Evolutionary conservation across 2,113 vertebrate species (phyloP).

Genomic region (Dermatemys mawii): DNA sequence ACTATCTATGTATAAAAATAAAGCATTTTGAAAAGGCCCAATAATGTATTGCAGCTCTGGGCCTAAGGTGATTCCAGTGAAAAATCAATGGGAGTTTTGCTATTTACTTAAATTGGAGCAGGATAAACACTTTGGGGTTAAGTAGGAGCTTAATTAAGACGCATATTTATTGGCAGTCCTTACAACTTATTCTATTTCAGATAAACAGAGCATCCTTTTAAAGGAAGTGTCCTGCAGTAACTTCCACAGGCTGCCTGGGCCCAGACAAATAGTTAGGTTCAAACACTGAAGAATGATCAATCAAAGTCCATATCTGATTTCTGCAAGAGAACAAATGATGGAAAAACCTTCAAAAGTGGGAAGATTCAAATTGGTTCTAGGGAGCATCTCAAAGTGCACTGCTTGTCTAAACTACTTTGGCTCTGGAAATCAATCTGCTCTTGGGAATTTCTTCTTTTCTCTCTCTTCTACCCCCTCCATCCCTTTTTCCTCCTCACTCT

Average conservation of each 20-base stretch:
- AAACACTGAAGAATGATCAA: not conserved
- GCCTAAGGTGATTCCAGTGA: fast-evolving
- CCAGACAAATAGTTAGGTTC: fast-evolving
- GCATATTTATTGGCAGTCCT: fast-evolving
- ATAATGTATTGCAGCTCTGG: fast-evolving
- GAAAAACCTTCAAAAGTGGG: fast-evolving
- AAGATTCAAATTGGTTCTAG: not conserved
- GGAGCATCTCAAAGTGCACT: fast-evolving
- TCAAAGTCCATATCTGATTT: fast-evolving
- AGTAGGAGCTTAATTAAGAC: not conserved
- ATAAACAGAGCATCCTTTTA: fast-evolving
- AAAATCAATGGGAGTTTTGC: not conserved
- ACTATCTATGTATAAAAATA: not conserved
- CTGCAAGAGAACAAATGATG: not conserved
- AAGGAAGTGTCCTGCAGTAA: not conserved
- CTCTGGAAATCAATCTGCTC: not conserved
- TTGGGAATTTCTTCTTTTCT: not conserved
- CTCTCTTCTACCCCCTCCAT: fast-evolving
- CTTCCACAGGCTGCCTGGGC: not conserved
- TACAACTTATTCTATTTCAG: not conserved
- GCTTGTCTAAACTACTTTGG: not conserved
- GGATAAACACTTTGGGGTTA: not conserved
- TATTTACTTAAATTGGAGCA: fast-evolving
- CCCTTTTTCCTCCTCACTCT: too few relatives aligned
- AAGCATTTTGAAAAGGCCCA: too few relatives aligned